phyloP scores from a whole-genome alignment of 2,888 invertebrate species.

The Desoria tigrina region DNA sequence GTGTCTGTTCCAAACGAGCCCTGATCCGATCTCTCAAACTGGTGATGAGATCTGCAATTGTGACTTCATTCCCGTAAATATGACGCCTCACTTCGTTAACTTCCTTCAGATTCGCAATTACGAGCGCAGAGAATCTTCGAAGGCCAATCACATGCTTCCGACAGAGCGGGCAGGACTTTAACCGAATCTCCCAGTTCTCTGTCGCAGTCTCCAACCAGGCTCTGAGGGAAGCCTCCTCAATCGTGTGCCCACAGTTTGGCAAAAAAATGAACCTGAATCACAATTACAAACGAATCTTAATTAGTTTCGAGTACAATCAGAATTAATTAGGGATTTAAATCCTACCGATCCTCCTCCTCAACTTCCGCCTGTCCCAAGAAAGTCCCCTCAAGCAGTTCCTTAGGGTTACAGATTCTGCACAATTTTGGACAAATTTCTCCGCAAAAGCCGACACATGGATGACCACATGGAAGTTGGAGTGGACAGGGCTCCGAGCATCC shows the following conservation, averaged over 20 bases:
- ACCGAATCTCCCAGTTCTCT: constrained; percentile 30
- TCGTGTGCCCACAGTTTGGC: constrained; percentile 54
- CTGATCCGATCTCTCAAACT: neutral
- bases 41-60: constrained; percentile 5
- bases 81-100: constrained; percentile 19
- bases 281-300: constrained; percentile 54
- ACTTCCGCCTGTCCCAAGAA: neutral
- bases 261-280: constrained; percentile 55
- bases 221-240: constrained; percentile 57
- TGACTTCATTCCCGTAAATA: constrained; percentile 24
- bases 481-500: constrained; percentile 56
- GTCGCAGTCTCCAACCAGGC: constrained; percentile 48
- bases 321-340: neutral
- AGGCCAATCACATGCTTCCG: constrained; percentile 55
- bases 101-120: constrained; percentile 36
- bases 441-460: constrained; percentile 63
- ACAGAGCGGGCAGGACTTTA: constrained; percentile 56
- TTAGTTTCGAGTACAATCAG: neutral
- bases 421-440: constrained; percentile 69
- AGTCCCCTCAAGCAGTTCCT: constrained; percentile 49
- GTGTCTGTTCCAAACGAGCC: neutral
- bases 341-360: neutral
- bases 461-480: constrained; percentile 54
- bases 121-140: constrained; percentile 55
- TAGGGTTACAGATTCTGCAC: constrained; percentile 63